Base-by-base conservation (phyloP, 1,140 invertebrate species). In the Lasioglossum baleicum region DNA sequence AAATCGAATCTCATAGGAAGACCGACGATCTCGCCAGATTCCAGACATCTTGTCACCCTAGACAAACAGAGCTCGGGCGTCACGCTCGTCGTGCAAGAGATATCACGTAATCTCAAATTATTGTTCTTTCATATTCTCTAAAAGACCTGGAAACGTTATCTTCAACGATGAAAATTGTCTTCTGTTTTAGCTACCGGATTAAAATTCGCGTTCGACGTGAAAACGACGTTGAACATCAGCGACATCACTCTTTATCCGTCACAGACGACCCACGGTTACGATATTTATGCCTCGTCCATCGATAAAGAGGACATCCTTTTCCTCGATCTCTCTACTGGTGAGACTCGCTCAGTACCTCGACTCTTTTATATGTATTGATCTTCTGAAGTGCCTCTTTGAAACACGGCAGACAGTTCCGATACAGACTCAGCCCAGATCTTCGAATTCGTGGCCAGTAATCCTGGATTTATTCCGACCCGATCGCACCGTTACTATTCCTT, bases 181-280 rank as follows among this genome's bases (percentile, higher is more conserved):
- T 80, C 63, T 76, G 77, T 93, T 93, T 10, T 86, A 96, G 95
- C 94, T 60, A 93, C 91, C 81, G 96, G 95, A 66, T 87, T 97
- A 44, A 94, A 95, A 82, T 96, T 97, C 88, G 92, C 94, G 13
- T 97, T 96, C 91, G 96, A 97, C 88, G 96, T 97, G 26, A 96
- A 96, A 90, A 96, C 96, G 8, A 96, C 95, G 7, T 91, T 96
- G 35, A 96, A 96, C 87, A 95, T 97, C 76, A 96, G 96, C 81
- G 96, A 96, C 87, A 94, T 97, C 56, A 95, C 96, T 11, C 97
- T 97, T 90, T 96, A 96, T 90, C 96, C 96, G 6, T 96, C 96
- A 40, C 94, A 95, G 88, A 95, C 94, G 13, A 95, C 95, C 15
- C 95, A 96, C 85, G 96, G 96, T 75, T 97, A 97, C 88, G 96